These are phyloP conservation scores for Bactericera cockerelli DNA, from an alignment of 1,140 invertebrate species.

Conservation along the genomic window DNA sequence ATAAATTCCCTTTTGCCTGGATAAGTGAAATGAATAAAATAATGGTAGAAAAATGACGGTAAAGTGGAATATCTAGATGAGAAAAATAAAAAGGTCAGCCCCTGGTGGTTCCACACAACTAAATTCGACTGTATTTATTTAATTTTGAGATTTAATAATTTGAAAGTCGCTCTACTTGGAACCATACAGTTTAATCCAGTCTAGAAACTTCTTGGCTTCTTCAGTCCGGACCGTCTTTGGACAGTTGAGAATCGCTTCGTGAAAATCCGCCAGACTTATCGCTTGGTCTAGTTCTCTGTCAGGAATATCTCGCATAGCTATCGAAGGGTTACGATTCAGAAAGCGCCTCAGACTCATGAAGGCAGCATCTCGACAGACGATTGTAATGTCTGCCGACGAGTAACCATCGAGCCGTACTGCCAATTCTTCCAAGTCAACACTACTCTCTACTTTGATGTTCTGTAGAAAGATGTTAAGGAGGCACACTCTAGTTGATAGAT, in stretches of 20 bases:
- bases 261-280: neutral
- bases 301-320: neutral
- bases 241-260: neutral
- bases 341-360: neutral
- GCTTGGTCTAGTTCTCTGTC: neutral
- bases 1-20: too few relatives aligned
- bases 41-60: too few relatives aligned
- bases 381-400: conserved; percentile 42
- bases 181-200: neutral
- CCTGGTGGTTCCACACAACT: too few relatives aligned
- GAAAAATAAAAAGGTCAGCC: too few relatives aligned
- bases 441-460: neutral
- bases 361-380: conserved; percentile 35
- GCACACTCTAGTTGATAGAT: conserved; percentile 23
- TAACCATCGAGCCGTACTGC: conserved; percentile 39
- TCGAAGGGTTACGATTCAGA: neutral
- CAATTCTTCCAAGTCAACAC: conserved; percentile 22
- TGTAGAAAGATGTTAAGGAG: neutral
- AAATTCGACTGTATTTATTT: too few relatives aligned
- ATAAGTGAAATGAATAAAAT: too few relatives aligned
- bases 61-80: too few relatives aligned
- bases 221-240: neutral
- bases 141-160: too few relatives aligned
- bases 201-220: neutral
- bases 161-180: too few relatives aligned